phyloP scores from a whole-genome alignment of 2,797 vertebrate species.

The Fratercula arctica region DNA sequence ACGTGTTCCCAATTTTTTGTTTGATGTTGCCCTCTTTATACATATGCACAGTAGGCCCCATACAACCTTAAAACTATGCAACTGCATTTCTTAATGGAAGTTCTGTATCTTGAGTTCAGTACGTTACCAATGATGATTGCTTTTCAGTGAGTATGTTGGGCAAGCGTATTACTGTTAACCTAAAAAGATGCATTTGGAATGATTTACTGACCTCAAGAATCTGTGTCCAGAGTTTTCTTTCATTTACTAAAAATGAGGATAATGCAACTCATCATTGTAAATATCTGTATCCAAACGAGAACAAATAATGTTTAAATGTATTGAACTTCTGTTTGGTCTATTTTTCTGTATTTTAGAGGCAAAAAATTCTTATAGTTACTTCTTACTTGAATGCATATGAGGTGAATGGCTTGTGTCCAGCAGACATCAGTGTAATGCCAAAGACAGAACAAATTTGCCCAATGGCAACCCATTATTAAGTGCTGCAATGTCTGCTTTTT shows the following conservation, averaged over 20 bases:
- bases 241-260: neutral
- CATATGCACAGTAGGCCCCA: neutral
- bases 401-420: neutral
- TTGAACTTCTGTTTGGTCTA: neutral
- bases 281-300: neutral
- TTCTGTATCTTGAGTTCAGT: neutral
- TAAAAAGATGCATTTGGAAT: neutral
- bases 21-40: neutral
- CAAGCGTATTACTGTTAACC: neutral
- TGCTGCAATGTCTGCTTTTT: conserved; percentile 34
- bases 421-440: neutral
- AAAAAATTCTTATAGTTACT: neutral
- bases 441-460: conserved; percentile 18
- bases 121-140: neutral
- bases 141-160: neutral
- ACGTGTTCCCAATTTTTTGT: neutral
- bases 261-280: neutral
- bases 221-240: neutral
- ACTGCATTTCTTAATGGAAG: neutral
- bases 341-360: neutral
- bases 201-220: neutral
- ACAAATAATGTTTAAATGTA: neutral
- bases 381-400: neutral
- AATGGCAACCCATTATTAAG: conserved; percentile 36
- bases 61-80: neutral